Evolutionary conservation across 2,888 invertebrate genomes (phyloP), one percentile per base, ranked within the genome.

Genomic region (Luperina nickerlii): DNA sequence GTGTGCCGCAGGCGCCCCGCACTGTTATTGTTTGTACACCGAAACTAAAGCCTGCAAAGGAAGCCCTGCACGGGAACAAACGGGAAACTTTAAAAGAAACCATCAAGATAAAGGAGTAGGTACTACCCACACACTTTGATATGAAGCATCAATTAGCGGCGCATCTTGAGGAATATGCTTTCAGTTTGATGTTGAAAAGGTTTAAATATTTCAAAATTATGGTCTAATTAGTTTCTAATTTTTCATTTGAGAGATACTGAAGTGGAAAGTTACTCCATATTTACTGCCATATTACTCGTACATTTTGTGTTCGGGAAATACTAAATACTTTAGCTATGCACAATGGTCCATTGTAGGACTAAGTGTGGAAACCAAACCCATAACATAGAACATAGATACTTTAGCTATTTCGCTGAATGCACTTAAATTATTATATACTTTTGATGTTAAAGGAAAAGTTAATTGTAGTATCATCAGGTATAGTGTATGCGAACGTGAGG

Each of bases 1-100:
- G 89, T 89, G 85, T 83, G 95, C 94, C 92, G 92, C 92, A 90
- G 94, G 94, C 94, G 88, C 90, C 79, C 90, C 92, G 92, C 93
- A 89, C 91, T 96, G 95, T 96, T 96, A 95, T 96, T 96, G 96
- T 96, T 96, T 96, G 95, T 92, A 90, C 92, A 92, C 93, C 94
- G 91, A 94, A 96, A 96, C 96, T 96, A 94, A 92, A 92, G 91
- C 90, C 88, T 87, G 91, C 89, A 78, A 90, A 89, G 89, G 90
- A 91, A 91, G 82, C 89, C 88, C 85, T 81, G 78, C 84, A 83
- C 89, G 82, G 83, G 82, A 87, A 88, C 90, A 88, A 91, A 89
- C 89, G 84, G 76, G 88, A 78, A 93, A 92, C 91, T 93, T 94
- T 92, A 91, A 92, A 94, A 94, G 94, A 93, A 92, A 92, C 90